Conservation (phyloP, 2,113 vertebrate species). For the Eulacestoma nigropectus region DNA sequence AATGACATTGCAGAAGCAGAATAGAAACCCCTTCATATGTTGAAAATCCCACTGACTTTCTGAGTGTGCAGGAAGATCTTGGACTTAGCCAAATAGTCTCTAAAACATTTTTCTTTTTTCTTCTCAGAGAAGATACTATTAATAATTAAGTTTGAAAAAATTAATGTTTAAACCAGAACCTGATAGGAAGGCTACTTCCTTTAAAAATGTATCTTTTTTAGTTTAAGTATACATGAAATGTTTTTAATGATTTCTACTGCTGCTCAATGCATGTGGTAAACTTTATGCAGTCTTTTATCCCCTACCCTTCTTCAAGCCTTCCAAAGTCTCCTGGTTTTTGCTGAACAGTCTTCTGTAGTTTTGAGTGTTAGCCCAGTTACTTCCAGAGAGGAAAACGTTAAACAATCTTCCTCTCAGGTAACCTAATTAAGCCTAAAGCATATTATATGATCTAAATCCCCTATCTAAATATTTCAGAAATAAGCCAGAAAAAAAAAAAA, state of each 20-base stretch:
- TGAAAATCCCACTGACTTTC: neutral
- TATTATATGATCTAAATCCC: neutral
- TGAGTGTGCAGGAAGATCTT: neutral
- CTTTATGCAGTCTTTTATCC: neutral
- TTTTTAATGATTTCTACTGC: neutral
- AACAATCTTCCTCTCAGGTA: neutral
- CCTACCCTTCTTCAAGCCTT: neutral
- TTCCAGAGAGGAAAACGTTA: neutral
- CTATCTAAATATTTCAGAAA: neutral
- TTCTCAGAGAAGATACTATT: neutral
- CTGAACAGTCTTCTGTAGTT: neutral
- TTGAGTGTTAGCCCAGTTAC: neutral
- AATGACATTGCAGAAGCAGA: neutral
- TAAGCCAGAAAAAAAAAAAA: neutral
- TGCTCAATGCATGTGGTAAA: neutral
- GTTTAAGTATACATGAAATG: rapidly evolving
- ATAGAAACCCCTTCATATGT: neutral
- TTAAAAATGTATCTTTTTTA: neutral
- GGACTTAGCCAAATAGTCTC: neutral
- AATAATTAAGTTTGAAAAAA: neutral
- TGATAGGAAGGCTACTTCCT: neutral
- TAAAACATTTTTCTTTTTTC: neutral
- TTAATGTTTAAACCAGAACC: neutral
- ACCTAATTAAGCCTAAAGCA: neutral
- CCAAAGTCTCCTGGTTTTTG: neutral